phyloP scores from a whole-genome alignment of 1,140 invertebrate species.

The Sarcophaga bullata region DNA sequence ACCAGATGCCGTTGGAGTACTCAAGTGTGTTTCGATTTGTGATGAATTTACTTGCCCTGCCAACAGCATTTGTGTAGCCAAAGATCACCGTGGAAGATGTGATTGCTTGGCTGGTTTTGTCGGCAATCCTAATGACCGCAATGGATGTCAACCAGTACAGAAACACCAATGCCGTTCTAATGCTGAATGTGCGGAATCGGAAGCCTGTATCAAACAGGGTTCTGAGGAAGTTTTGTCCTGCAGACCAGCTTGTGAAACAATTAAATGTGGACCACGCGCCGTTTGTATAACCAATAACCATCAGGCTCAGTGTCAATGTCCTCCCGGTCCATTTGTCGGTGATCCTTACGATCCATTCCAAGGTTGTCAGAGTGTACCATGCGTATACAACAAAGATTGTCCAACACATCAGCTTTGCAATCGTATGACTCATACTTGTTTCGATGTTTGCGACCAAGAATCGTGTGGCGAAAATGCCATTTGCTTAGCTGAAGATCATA shows the following conservation, averaged over 20 bases:
- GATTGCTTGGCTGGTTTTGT: constrained; percentile 82
- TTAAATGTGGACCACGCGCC: constrained; percentile 84
- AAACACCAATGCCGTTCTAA: constrained; percentile 82
- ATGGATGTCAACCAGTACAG: constrained; percentile 78
- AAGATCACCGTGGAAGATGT: constrained; percentile 79
- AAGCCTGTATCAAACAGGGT: constrained; percentile 73
- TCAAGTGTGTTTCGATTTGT: constrained; percentile 83
- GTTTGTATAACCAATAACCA: constrained; percentile 89
- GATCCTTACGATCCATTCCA: constrained; percentile 79
- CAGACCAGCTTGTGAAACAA: constrained; percentile 77
- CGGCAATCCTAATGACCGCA: constrained; percentile 89
- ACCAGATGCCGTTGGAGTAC: constrained; percentile 84
- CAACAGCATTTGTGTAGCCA: constrained; percentile 82
- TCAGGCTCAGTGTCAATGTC: constrained; percentile 87
- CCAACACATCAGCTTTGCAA: constrained; percentile 82
- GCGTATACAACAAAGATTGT: constrained; percentile 87
- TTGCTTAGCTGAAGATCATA: constrained; percentile 86
- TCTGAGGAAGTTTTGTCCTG: constrained; percentile 70
- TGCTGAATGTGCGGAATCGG: constrained; percentile 82
- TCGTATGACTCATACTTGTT: constrained; percentile 82
- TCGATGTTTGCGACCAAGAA: constrained; percentile 81
- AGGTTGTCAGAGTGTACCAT: constrained; percentile 83
- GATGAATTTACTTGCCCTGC: constrained; percentile 81
- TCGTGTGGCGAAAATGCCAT: constrained; percentile 88
- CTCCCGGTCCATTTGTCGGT: constrained; percentile 82